phyloP scores from a whole-genome alignment of 2,888 invertebrate species.

The Trypoxylon attenuatum region DNA sequence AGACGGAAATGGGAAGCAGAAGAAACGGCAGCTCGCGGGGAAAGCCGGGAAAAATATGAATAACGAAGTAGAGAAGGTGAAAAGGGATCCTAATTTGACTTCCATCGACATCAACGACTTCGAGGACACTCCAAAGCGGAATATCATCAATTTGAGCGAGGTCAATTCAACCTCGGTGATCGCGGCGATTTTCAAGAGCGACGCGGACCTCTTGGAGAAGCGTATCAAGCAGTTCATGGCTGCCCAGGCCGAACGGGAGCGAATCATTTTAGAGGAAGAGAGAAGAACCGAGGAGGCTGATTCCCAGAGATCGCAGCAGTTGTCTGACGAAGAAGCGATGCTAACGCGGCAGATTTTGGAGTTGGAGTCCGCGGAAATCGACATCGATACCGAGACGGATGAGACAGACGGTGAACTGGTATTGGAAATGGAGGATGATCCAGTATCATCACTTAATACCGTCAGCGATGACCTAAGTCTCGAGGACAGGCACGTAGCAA shows the following conservation, averaged over 20 bases:
- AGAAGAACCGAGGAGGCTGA: slow-evolving; percentile 81
- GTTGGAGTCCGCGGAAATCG: slow-evolving; percentile 83
- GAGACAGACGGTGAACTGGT: slow-evolving; percentile 84
- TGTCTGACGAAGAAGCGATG: slow-evolving; percentile 86
- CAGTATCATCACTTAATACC: slow-evolving; percentile 47
- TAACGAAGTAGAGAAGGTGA: slow-evolving; percentile 61
- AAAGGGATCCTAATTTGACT: slow-evolving; percentile 35
- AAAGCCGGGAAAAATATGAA: slow-evolving; percentile 59
- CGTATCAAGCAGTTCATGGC: slow-evolving; percentile 73
- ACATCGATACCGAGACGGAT: slow-evolving; percentile 88
- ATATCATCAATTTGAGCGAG: slow-evolving; percentile 50
- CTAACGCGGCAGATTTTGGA: slow-evolving; percentile 86
- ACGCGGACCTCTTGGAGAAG: slow-evolving; percentile 71
- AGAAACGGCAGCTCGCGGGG: slow-evolving; percentile 52
- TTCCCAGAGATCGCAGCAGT: slow-evolving; percentile 79
- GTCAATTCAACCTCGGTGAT: slow-evolving; percentile 71
- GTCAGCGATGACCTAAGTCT: slow-evolving; percentile 66
- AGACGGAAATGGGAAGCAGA: slow-evolving; percentile 54
- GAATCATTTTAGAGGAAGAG: slow-evolving; percentile 73
- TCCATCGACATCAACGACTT: slow-evolving; percentile 29
- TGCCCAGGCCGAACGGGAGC: slow-evolving; percentile 72
- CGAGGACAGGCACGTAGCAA: slow-evolving; percentile 63
- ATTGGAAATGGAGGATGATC: slow-evolving; percentile 73
- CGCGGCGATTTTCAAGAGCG: slow-evolving; percentile 71
- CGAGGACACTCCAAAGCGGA: slow-evolving; percentile 48